Base-by-base conservation (phyloP, 2,113 vertebrate species). In the Chaetops frenatus region DNA sequence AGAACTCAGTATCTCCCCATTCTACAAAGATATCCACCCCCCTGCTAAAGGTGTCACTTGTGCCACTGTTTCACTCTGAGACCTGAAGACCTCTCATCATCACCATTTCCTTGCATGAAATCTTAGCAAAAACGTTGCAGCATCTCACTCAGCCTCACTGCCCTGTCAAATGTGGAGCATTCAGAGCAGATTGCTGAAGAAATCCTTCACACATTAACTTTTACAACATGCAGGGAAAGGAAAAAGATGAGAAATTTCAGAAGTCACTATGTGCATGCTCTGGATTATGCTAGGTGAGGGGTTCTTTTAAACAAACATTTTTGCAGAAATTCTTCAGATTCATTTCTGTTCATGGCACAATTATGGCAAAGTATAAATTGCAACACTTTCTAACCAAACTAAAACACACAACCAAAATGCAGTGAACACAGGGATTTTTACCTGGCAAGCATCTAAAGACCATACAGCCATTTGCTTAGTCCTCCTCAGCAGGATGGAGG, bases 401-500 rank as follows among this genome's bases (percentile, higher is more conserved):
- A 42, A 81, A 64, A 18, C 16, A 53, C 14, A 47, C 11, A 61
- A 13, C 3, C 7, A 28, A 74, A 70, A 74, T 24, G 11, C 20
- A 53, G 9, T 23, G 15, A 27, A 54, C 17, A 56, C 16, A 29
- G 8, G 10, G 7, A n/a, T 47, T 36, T 48, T 70, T 56, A 54
- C 42, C 19, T 56, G 22, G 22, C 48, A 70, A 28, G 56, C 6
- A 36, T 11, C 10, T 36, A n/a, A 56, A 42, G 7, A 70, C 5
- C 56, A 54, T 6, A 50, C 10, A 56, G 35, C 20, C 19, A 7
- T 38, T 51, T 36, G 6, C 10, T 61, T 24, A 31, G 16, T 47
- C 3, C 7, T 9, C 62, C 5, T 0, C 11, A 42, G 9, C 1
- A 8, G 35, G 17, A 48, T 48, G 35, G 17, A 50, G 11, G 8